phyloP scores from a whole-genome alignment of 2,888 invertebrate species.

The Drosophila incognita region DNA sequence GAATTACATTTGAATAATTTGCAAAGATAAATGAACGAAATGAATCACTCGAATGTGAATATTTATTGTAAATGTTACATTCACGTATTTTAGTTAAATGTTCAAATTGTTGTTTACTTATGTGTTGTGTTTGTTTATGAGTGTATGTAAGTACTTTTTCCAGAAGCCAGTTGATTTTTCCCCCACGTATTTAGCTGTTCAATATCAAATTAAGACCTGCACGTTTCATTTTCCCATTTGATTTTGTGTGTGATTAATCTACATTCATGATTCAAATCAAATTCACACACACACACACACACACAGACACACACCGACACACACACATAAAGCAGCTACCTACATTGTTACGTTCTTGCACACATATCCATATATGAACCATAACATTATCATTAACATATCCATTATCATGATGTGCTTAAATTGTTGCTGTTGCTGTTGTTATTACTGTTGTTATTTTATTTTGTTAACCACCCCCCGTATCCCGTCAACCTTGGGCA shows the following conservation, averaged over 20 bases:
- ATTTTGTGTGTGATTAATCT: conserved; percentile 12
- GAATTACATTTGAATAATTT: conserved; percentile 23
- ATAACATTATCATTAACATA: conserved; percentile 26
- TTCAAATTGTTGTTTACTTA: conserved; percentile 14
- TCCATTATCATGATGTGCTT: conserved; percentile 48
- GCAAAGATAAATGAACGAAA: conserved; percentile 24
- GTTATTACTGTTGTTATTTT: conserved; percentile 43
- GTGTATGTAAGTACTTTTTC: conserved; percentile 13
- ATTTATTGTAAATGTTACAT: background rate
- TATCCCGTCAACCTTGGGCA: conserved; percentile 21
- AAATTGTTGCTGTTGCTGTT: conserved; percentile 46
- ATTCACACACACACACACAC: background rate
- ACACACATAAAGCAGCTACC: background rate
- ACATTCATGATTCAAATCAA: conserved; percentile 17
- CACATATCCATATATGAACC: conserved; percentile 16
- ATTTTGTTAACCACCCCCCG: conserved; percentile 55
- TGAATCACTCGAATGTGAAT: background rate
- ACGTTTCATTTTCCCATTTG: conserved; percentile 16
- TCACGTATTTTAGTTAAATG: conserved; percentile 10
- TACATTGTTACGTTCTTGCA: background rate
- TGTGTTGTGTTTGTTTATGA: conserved; percentile 10
- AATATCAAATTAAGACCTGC: conserved; percentile 18
- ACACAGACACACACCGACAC: conserved; percentile 1
- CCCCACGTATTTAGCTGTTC: conserved; percentile 23
- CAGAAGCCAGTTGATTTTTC: conserved; percentile 19